Evolutionary conservation across 2,888 invertebrate species (phyloP), one percentile per base, ranked within the genome.

Genomic region (Diarsia mendica): DNA sequence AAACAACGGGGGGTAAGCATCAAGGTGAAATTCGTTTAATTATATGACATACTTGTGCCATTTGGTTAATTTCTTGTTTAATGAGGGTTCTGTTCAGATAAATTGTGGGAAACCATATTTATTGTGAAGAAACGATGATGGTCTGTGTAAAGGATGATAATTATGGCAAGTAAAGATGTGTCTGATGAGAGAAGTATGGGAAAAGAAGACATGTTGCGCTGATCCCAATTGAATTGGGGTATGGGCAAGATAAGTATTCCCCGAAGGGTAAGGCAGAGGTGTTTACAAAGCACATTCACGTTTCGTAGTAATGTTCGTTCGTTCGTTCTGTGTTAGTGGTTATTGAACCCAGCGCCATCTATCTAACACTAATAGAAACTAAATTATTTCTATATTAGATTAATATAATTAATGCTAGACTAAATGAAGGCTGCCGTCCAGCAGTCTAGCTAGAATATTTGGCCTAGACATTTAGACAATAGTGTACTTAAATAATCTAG

Each of bases 11-110:
- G 81, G 84, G 88, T 79, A 11, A 65, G 63, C 65, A 77, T 63
- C 84, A 86, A 86, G 88, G 85, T 83, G 64, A 86, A 85, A 78
- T 78, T 68, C 20, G 61, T 78, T 86, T 70, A 66, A 63, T 66
- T 55, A 39, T 53, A 82, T 49, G 53, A 55, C 63, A 67, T 68
- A 44, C 4, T 10, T 48, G 46, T 53, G 15, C 33, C 64, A 53
- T 74, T 58, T 58, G 28, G 44, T 33, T n/a, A 44, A 49, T 44
- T 44, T 23, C 0, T n/a, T 33, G n/a, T 46, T 49, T 13, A 5
- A 20, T 23, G 11, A 23, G 13, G 55, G n/a, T 44, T 70, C n/a
- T 5, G 39, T 70, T 11, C 3, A 5, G 20, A 20, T 23, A 72
- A 0, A 55, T 55, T 11, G 4, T 11, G 5, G 55, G 2, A 55